Conservation (phyloP, 2,888 invertebrate species). For the Drosophila pegasa region DNA sequence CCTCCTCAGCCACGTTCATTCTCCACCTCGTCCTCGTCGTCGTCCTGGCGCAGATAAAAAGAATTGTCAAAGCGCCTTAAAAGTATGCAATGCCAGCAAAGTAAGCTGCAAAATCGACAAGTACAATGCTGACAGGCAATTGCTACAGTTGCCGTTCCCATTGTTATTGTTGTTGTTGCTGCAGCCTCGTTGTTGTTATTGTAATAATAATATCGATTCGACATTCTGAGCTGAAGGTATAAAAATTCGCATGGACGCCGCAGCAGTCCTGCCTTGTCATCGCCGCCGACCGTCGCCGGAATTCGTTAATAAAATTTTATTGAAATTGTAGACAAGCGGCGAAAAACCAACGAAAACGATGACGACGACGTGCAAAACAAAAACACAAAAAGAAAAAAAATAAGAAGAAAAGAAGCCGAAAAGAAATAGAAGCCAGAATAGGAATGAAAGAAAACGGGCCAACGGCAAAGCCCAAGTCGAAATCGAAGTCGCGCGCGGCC, state of each 20-base stretch:
- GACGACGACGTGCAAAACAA: constrained; percentile 79
- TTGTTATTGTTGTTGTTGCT: constrained; percentile 29
- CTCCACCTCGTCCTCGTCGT: constrained; percentile 10
- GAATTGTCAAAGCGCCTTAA: constrained; percentile 82
- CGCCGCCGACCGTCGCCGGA: constrained; percentile 79
- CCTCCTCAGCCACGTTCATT: constrained; percentile 30
- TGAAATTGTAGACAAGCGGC: constrained; percentile 84
- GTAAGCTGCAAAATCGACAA: constrained; percentile 82
- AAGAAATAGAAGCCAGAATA: constrained; percentile 19
- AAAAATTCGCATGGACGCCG: constrained; percentile 58
- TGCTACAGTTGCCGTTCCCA: constrained; percentile 63
- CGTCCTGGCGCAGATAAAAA: constrained; percentile 77
- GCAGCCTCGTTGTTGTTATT: constrained; percentile 59
- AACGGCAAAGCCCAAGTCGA: constrained; percentile 29
- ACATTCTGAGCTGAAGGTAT: constrained; percentile 62
- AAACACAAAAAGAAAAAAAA: constrained; percentile 65
- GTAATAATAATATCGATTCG: constrained; percentile 81
- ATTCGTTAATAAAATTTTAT: constrained; percentile 84
- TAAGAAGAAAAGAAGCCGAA: constrained; percentile 50
- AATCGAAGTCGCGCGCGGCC: constrained; percentile 68
- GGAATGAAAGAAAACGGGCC: constrained; percentile 44
- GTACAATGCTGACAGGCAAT: constrained; percentile 81
- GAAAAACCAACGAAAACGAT: constrained; percentile 71
- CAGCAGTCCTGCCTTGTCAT: constrained; percentile 63
- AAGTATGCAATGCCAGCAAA: constrained; percentile 81